Conservation (phyloP, 2,888 invertebrate genomes). For the Mythimna loreyi region DNA sequence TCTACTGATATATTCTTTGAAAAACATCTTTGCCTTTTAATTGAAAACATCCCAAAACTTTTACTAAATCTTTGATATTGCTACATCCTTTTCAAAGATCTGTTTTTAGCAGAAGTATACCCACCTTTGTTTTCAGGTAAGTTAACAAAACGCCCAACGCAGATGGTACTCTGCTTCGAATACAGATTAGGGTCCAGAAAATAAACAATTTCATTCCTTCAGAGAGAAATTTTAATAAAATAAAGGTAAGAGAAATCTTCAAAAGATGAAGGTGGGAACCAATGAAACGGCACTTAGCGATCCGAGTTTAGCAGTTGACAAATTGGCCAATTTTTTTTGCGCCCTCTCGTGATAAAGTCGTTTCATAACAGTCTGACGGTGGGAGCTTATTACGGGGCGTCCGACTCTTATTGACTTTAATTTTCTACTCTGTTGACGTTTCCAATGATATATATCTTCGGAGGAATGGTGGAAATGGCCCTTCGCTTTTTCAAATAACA, state of each 20-base stretch:
- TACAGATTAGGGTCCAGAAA: slow-evolving; percentile 60
- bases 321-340: slow-evolving; percentile 85
- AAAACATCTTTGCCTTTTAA: background rate
- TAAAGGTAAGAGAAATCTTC: slow-evolving; percentile 69
- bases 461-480: slow-evolving; percentile 85
- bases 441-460: slow-evolving; percentile 87
- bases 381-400: slow-evolving; percentile 81
- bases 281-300: slow-evolving; percentile 84
- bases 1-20: slow-evolving; percentile 7
- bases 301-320: slow-evolving; percentile 81
- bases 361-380: slow-evolving; percentile 80
- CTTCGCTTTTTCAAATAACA: slow-evolving; percentile 90
- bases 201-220: slow-evolving; percentile 61
- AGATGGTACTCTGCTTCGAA: slow-evolving; percentile 58
- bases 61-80: slow-evolving; percentile 13
- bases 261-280: slow-evolving; percentile 78
- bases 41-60: slow-evolving; percentile 23
- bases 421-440: slow-evolving; percentile 90
- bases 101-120: slow-evolving; percentile 42
- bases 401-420: slow-evolving; percentile 88
- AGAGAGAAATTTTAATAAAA: slow-evolving; percentile 72
- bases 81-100: slow-evolving; percentile 20
- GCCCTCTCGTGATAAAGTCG: slow-evolving; percentile 78
- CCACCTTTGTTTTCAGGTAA: slow-evolving; percentile 34
- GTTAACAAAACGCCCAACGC: slow-evolving; percentile 59